Base-by-base conservation (phyloP, 2,113 vertebrate genomes). In the Crotalus helleri region DNA sequence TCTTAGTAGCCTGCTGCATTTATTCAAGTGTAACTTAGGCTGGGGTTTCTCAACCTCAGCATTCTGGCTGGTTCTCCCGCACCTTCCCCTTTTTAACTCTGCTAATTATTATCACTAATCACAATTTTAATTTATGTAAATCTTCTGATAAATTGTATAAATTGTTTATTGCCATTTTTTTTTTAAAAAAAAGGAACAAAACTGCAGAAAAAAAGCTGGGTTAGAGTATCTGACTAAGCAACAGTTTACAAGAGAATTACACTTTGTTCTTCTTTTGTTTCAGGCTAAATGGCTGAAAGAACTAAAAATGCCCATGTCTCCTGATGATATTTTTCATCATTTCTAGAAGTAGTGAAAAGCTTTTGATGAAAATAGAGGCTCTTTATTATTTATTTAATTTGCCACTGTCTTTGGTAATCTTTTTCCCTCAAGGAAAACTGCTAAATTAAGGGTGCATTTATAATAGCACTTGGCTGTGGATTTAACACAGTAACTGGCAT, bases 401-500 rank as follows among this genome's bases (percentile, higher is more conserved):
- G 21, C 24, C 0, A 1, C 23, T 26, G 17, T 85, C 55, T 90
- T 90, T 61, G 74, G 57, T 90, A 85, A 89, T 89, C 74, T 93
- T 57, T 61, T 90, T 90, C 55, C 92, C 69, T 93, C 51, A 90
- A 89, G 88, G 88, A 85, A 90, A 93, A 90, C 55, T 59, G 88
- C 44, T 90, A 86, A 93, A 90, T 93, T 93, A 90, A 93, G 92
- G 92, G 92, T 90, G 46, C 55, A 61, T 90, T 90, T 57, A 86
- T 64, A 86, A 90, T 87, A 86, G 46, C 92, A 90, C 88, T 93
- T 93, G 88, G 85, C 74, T 51, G 58, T 54, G n/a, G 74, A 29
- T 93, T 93, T 93, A 93, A 53, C 92, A 86, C 88, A 93, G 92
- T 26, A 86, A 90, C 92, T 93, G 74, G 44, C 88, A 90, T 53